These are phyloP conservation scores for Sebastolobus alascanus DNA, from an alignment of 2,797 vertebrate genomes.

Conservation along the genomic window DNA sequence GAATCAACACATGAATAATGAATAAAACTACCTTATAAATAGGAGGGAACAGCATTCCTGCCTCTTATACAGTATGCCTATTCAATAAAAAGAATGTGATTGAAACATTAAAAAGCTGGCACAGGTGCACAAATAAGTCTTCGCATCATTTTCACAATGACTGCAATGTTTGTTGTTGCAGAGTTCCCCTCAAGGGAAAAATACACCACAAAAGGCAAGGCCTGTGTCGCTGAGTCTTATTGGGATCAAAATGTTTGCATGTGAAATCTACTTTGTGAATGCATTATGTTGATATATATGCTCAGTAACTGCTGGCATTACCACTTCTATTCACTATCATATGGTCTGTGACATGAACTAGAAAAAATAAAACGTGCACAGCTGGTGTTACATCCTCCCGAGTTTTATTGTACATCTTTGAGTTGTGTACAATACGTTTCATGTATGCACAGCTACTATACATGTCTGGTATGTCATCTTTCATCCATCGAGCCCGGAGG, in stretches of 20 bases:
- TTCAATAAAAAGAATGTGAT: constrained; percentile 60
- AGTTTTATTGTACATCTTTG: background rate
- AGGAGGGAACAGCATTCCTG: constrained; percentile 27
- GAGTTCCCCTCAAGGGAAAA: constrained; percentile 1
- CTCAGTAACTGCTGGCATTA: background rate
- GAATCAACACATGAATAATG: constrained; percentile 75
- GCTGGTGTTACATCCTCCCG: constrained; percentile 41
- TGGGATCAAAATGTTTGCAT: background rate
- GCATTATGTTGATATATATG: background rate
- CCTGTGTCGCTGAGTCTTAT: background rate
- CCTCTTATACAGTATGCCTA: constrained; percentile 67
- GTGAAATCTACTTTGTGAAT: background rate
- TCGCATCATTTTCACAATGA: constrained; percentile 20
- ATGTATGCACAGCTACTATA: constrained; percentile 10
- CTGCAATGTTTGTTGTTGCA: constrained; percentile 21
- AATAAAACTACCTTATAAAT: constrained; percentile 65
- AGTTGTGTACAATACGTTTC: constrained; percentile 34
- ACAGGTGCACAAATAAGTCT: constrained; percentile 30
- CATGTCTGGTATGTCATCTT: constrained; percentile 41
- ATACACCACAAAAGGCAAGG: background rate
- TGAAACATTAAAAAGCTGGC: constrained; percentile 62
- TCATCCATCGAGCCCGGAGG: constrained; percentile 54
- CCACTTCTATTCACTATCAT: background rate
- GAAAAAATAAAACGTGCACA: constrained; percentile 9
- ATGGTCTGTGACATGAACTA: constrained; percentile 16